phyloP scores from a whole-genome alignment of 2,797 vertebrate species.

The Takifugu ocellatus region DNA sequence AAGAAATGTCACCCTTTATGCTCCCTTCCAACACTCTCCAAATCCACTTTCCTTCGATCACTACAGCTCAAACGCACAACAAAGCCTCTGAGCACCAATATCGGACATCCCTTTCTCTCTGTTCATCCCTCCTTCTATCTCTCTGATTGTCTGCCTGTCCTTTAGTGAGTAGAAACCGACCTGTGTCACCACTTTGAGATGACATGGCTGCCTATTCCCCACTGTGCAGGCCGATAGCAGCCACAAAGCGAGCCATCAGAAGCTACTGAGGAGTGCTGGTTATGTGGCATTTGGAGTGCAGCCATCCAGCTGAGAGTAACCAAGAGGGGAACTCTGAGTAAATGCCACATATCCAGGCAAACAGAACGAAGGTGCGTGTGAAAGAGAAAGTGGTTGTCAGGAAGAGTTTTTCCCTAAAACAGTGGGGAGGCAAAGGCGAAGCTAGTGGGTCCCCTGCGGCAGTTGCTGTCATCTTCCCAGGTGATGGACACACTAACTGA shows the following conservation, averaged over 20 bases:
- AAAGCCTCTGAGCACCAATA: slow-evolving; percentile 67
- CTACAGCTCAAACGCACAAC: slow-evolving; percentile 72
- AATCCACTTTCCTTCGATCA: slow-evolving; percentile 72
- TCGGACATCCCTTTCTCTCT: slow-evolving; percentile 66
- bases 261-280: slow-evolving; percentile 54
- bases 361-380: slow-evolving; percentile 58
- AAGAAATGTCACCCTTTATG: slow-evolving; percentile 83
- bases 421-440: slow-evolving; percentile 36
- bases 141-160: slow-evolving; percentile 80
- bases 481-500: slow-evolving; percentile 65
- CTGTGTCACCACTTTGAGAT: slow-evolving; percentile 76
- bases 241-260: slow-evolving; percentile 65
- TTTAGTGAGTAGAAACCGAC: slow-evolving; percentile 74
- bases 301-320: slow-evolving; percentile 74
- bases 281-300: slow-evolving; percentile 80
- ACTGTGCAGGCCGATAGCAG: slow-evolving; percentile 57
- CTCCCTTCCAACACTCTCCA: slow-evolving; percentile 68
- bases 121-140: slow-evolving; percentile 59
- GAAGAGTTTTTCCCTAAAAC: slow-evolving; percentile 61
- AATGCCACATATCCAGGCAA: slow-evolving; percentile 78
- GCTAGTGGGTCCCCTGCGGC: slow-evolving; percentile 62
- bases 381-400: slow-evolving; percentile 61
- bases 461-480: slow-evolving; percentile 70
- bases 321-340: slow-evolving; percentile 74
- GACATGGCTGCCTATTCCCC: slow-evolving; percentile 67